Base-by-base conservation (phyloP, 2,888 invertebrate species). In the Drosophila kanekoi region DNA sequence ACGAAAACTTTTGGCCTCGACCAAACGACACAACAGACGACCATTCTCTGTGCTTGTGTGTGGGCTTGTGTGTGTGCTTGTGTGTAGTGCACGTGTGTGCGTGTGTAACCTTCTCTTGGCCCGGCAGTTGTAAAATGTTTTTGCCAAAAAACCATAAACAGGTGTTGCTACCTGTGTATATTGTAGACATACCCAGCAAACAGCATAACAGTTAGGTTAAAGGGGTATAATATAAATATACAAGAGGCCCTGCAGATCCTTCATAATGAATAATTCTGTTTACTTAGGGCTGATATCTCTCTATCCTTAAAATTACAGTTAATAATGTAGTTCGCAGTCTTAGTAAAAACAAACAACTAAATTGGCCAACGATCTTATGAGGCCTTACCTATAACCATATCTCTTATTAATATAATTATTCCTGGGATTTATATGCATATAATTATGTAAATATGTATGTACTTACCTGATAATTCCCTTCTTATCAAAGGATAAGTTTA, bases 121-220 rank as follows among this genome's bases (percentile, higher is more conserved):
- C 67, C 73, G 73, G 73, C 80, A 70, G 83, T 83, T 88, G 84
- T 83, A 88, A 86, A 88, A 80, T 80, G 81, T 78, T 76, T 76
- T 49, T 77, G 77, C 74, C 73, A 69, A 87, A 88, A 83, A 88
- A 89, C 89, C 84, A 76, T 88, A 85, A 85, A 87, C 84, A 85
- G 89, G 84, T 85, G 84, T 87, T 85, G 86, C 69, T 69, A 63
- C 68, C 63, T 57, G 18, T 68, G 56, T 60, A 43, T 60, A 37
- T 62, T 71, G 38, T 59, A 66, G 51, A 32, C 45, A 73, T 76
- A 78, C 76, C 63, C 69, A 51, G 74, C 52, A 60, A 35, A 8
- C 56, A 23, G 13, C 43, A 14, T 14, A 20, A 20, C 20, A 20
- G 20, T 20, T 23, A 5, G 48, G 57, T 51, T 43, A 43, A 56